Conservation (phyloP, 2,797 vertebrate genomes). For the Psittacula echo region DNA sequence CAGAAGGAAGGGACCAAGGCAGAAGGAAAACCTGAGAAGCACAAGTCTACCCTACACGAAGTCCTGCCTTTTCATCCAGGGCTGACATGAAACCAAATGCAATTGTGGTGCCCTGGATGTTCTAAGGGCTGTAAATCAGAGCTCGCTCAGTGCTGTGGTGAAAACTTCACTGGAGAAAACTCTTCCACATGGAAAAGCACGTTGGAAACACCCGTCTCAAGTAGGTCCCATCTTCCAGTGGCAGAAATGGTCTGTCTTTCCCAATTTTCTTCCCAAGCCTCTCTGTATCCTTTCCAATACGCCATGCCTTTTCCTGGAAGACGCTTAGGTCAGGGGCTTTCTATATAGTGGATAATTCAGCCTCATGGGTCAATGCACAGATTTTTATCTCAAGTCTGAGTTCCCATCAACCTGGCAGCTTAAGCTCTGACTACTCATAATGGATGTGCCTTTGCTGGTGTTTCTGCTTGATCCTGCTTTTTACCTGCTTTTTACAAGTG, state of each 20-base stretch:
- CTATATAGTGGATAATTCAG: background rate
- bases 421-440: background rate
- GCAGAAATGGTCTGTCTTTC: background rate
- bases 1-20: background rate
- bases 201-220: background rate
- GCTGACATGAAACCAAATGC: background rate
- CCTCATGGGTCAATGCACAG: background rate
- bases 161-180: background rate
- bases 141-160: accelerated
- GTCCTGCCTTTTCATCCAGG: background rate
- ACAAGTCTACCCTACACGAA: background rate
- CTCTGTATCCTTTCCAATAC: background rate
- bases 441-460: background rate
- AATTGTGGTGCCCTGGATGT: background rate
- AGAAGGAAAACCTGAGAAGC: background rate
- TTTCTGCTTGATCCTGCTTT: background rate
- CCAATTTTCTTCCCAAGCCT: background rate
- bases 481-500: background rate
- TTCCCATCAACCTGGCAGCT: slow-evolving; percentile 22
- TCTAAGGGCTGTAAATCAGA: background rate
- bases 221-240: background rate
- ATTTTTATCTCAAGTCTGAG: background rate
- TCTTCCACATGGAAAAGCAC: background rate
- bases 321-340: background rate
- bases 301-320: background rate